Base-by-base conservation (phyloP, 2,888 invertebrate genomes). In the Cheilosia grossa region DNA sequence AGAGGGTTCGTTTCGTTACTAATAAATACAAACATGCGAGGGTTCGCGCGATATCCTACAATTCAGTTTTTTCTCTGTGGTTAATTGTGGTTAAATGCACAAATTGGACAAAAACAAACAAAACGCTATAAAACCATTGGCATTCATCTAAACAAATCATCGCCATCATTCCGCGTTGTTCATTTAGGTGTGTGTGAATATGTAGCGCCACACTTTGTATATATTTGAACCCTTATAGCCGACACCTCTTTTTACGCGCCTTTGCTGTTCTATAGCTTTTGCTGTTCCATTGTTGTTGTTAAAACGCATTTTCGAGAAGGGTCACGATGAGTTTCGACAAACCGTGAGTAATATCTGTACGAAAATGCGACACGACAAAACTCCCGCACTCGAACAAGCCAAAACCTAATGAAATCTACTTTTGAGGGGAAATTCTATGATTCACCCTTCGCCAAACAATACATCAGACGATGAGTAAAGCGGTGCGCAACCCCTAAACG, bases 391-490 rank as follows among this genome's bases (percentile, higher is more conserved):
- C 53, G 75, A 81, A 77, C 70, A 85, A 81, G 81, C 58, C 66
- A 37, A 4, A 85, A 66, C 61, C 47, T 72, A 80, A 85, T 85
- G 63, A 85, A 81, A 81, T 81, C 72, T 67, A 13, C 44, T 58
- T 42, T 21, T 75, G 67, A 81, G 75, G 81, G 81, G 75, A 81
- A 81, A 70, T 81, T 77, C 81, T 85, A 85, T 85, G 85, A 85
- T 81, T 85, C 85, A 85, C 85, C 81, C 85, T 85, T 81, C 70
- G 66, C 4, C 64, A 21, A 70, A 81, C 66, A 37, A 74, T 61
- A 64, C 79, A 72, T 61, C 51, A 64, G 42, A 49, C 69, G 66
- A 83, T 66, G 59, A 75, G 72, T 53, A 21, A 27, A 63, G 27
- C 30, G 33, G 6, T 13, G 37, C 37, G 37, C 85, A 81, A 85